phyloP scores from a whole-genome alignment of 92 coral and sea anemone species.

The Epizoanthus fatuus region DNA sequence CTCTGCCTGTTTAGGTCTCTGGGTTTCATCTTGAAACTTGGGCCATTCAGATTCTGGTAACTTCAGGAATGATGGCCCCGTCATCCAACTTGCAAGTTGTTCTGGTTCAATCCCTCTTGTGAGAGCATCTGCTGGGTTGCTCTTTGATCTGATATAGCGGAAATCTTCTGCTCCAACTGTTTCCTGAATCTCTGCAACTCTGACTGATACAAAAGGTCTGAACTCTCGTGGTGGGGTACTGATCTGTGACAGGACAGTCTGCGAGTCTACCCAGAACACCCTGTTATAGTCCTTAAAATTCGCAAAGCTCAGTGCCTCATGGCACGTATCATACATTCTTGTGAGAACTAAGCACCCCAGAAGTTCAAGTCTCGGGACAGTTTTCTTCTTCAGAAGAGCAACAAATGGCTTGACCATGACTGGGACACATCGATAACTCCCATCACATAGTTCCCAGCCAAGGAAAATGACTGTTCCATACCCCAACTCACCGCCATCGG shows the following conservation, averaged over 20 bases:
- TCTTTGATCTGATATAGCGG: constrained; percentile 64
- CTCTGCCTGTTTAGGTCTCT: background rate
- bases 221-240: constrained; percentile 62
- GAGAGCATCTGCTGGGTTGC: constrained; percentile 78
- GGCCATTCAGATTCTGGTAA: constrained; percentile 58
- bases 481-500: constrained; percentile 62
- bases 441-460: constrained; percentile 60
- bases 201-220: constrained; percentile 67
- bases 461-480: constrained; percentile 72
- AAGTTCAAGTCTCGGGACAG: constrained; percentile 73
- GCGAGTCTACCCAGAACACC: constrained; percentile 70
- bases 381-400: constrained; percentile 68
- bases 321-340: constrained; percentile 63
- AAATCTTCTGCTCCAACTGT: constrained; percentile 62
- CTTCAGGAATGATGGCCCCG: constrained; percentile 50
- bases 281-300: constrained; percentile 14
- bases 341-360: constrained; percentile 75
- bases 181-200: constrained; percentile 80
- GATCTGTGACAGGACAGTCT: constrained; percentile 74
- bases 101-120: constrained; percentile 64
- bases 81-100: constrained; percentile 26
- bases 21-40: constrained; percentile 29
- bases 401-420: constrained; percentile 72
- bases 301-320: constrained; percentile 27
- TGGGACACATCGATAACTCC: constrained; percentile 61